Evolutionary conservation across 2,113 vertebrate genomes (phyloP).

Genomic region (Ctenodactylus gundi): DNA sequence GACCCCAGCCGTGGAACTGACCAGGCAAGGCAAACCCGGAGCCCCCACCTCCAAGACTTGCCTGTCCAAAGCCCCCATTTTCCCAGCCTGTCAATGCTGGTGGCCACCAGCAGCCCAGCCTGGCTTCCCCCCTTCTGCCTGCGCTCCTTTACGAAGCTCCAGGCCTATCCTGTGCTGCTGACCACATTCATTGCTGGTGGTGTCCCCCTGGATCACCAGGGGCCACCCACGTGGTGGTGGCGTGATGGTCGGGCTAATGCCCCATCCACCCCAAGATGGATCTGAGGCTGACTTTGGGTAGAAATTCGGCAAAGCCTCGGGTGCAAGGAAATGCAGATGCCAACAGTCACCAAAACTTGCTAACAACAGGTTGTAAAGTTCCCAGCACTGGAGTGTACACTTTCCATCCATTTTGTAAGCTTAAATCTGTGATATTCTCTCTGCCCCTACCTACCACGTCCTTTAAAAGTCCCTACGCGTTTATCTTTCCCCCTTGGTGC

Average conservation of each 20-base stretch:
- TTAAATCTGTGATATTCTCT: too few species aligned
- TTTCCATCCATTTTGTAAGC: too few species aligned
- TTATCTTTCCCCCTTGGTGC: too few species aligned
- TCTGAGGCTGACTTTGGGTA: neutral
- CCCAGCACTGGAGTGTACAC: too few species aligned
- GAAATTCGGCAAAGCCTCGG: too few species aligned
- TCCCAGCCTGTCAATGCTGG: neutral
- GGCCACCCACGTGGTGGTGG: neutral
- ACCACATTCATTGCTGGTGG: neutral
- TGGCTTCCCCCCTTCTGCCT: neutral
- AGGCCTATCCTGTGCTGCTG: neutral
- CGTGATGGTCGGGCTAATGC: neutral
- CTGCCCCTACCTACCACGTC: too few species aligned
- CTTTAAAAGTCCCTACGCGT: too few species aligned
- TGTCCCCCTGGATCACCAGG: neutral
- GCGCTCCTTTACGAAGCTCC: neutral
- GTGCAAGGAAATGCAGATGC: too few species aligned
- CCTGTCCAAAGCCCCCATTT: neutral
- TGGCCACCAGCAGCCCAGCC: too few species aligned
- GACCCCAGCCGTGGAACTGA: neutral
- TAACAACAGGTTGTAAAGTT: too few species aligned
- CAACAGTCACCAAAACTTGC: too few species aligned
- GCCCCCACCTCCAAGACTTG: neutral
- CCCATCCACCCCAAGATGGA: neutral
- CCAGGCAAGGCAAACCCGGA: too few species aligned